phyloP scores from a whole-genome alignment of 1,140 invertebrate genomes.

The Pissodes strobi region DNA sequence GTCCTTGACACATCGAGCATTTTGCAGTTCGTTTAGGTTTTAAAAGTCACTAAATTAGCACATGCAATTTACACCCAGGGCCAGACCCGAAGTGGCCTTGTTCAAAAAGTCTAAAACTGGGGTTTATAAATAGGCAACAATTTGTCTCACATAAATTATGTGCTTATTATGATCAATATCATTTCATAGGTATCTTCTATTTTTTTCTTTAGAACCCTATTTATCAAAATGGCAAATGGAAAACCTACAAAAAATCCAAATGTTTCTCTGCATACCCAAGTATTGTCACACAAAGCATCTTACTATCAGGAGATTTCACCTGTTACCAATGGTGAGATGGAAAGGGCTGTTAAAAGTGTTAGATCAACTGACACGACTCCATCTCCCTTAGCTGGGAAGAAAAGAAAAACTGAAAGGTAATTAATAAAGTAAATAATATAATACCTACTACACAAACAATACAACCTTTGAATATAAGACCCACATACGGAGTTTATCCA shows the following conservation, averaged over 20 bases:
- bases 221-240: constrained; percentile 73
- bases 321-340: constrained; percentile 71
- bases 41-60: too few relatives aligned
- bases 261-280: constrained; percentile 60
- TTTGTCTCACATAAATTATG: too few relatives aligned
- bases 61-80: too few relatives aligned
- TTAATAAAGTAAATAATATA: constrained; percentile 21
- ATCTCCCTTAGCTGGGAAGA: constrained; percentile 67
- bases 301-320: constrained; percentile 85
- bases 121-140: too few relatives aligned
- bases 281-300: constrained; percentile 69
- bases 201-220: constrained; percentile 65
- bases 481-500: too few relatives aligned
- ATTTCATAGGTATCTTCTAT: too few relatives aligned
- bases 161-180: too few relatives aligned
- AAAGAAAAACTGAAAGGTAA: constrained; percentile 54
- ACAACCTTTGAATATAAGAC: too few relatives aligned
- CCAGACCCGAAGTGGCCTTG: too few relatives aligned
- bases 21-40: too few relatives aligned
- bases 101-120: too few relatives aligned
- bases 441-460: background rate
- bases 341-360: constrained; percentile 62
- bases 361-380: constrained; percentile 68
- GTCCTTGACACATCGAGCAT: too few relatives aligned
- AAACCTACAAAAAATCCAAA: constrained; percentile 54